phyloP scores from a whole-genome alignment of 1,140 invertebrate genomes.

The Drosophila tristis region DNA sequence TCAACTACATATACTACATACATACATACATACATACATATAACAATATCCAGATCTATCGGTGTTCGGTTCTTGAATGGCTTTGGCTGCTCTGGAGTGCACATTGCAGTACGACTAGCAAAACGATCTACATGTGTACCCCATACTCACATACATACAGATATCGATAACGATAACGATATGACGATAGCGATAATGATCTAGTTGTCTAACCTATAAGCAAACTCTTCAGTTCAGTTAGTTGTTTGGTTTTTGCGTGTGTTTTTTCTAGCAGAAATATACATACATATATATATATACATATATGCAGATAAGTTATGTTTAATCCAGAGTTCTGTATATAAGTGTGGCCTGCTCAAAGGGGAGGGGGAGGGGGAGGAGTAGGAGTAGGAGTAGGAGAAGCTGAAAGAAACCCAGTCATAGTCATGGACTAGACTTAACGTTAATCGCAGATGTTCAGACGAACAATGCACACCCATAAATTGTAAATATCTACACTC shows the following conservation, averaged over 20 bases:
- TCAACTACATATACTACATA: constrained; percentile 9
- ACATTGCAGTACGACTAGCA: constrained; percentile 11
- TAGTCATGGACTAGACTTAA: no score
- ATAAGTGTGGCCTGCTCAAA: constrained; percentile 59
- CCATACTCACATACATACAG: background rate
- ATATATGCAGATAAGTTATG: constrained; percentile 16
- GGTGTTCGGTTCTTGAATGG: constrained; percentile 55
- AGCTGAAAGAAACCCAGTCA: constrained; percentile 16
- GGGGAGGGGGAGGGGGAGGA: constrained; percentile 4
- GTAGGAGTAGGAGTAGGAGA: background rate
- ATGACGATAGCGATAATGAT: constrained; percentile 17
- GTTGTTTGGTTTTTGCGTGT: background rate
- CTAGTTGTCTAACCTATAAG: constrained; percentile 28
- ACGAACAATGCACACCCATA: constrained; percentile 28
- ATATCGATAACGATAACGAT: background rate
- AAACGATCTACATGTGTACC: constrained; percentile 16
- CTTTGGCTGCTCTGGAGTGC: constrained; percentile 61
- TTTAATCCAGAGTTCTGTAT: constrained; percentile 44
- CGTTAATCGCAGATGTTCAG: constrained; percentile 14
- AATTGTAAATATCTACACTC: constrained; percentile 65
- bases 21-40: no score
- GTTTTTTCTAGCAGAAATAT: constrained; percentile 27
- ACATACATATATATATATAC: constrained; percentile 23
- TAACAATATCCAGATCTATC: constrained; percentile 43
- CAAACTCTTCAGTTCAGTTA: background rate